Percentiles rank a stretch among this genome's conserved stretches.
These are phyloP conservation scores for Pristionchus mayeri DNA, from an alignment of 2,888 invertebrate genomes.

Conservation along the genomic window DNA sequence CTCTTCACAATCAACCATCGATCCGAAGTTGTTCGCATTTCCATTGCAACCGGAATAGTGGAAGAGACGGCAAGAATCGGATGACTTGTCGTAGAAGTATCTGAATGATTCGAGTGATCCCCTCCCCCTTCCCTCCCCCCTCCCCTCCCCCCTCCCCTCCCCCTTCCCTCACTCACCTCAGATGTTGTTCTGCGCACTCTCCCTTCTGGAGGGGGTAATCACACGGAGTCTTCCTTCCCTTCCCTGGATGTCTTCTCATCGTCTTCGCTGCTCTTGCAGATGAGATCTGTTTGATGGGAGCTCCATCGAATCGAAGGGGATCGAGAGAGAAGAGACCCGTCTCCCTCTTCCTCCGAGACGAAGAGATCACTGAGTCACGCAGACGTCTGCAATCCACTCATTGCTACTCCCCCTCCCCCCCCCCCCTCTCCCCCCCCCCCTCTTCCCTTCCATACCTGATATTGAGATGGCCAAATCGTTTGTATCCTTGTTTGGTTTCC, in stretches of 20 bases:
- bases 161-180: slow-evolving; percentile 52
- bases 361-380: slow-evolving; percentile 4
- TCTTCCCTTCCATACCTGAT: slow-evolving; percentile 65
- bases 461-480: slow-evolving; percentile 66
- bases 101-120: slow-evolving; percentile 36
- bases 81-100: slow-evolving; percentile 72
- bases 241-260: slow-evolving; percentile 38
- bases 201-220: slow-evolving; percentile 62
- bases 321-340: slow-evolving; percentile 68
- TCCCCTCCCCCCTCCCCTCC: no score
- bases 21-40: slow-evolving; percentile 75
- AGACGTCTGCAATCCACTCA: background rate
- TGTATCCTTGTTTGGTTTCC: slow-evolving; percentile 67
- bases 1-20: slow-evolving; percentile 68
- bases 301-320: slow-evolving; percentile 70
- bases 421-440: slow-evolving; percentile 30
- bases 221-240: slow-evolving; percentile 43
- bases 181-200: slow-evolving; percentile 69
- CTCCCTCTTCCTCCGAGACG: slow-evolving; percentile 49
- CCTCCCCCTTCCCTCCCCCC: no score
- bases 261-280: slow-evolving; percentile 41
- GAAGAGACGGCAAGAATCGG: slow-evolving; percentile 74
- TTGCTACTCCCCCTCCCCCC: background rate
- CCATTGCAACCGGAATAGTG: slow-evolving; percentile 74
- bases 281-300: slow-evolving; percentile 47